Percentiles rank a stretch among this genome's conserved stretches.
Conservation (phyloP, 2,113 vertebrate species). For the Psammodynastes pulverulentus region DNA sequence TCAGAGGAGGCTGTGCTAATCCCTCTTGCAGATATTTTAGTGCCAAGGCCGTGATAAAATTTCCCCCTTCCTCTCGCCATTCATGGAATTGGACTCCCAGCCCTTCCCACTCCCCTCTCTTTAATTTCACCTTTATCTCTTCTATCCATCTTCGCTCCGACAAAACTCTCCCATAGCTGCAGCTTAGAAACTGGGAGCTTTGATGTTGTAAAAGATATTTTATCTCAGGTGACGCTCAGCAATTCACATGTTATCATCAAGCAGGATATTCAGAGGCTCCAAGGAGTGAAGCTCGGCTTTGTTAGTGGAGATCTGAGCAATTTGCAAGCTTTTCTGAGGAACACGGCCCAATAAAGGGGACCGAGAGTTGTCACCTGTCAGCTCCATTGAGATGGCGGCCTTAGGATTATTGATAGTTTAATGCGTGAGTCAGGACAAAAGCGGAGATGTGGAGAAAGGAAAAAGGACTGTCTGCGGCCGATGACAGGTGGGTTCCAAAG, state of each 20-base stretch:
- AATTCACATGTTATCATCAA: conserved; percentile 76
- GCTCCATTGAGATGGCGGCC: conserved; percentile 65
- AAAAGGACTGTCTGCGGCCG: neutral
- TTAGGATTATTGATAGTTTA: conserved; percentile 66
- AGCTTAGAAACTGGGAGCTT: conserved; percentile 72
- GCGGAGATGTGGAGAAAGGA: conserved; percentile 34
- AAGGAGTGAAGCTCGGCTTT: conserved; percentile 79
- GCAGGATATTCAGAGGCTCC: conserved; percentile 72
- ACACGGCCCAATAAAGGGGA: conserved; percentile 80
- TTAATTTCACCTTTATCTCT: conserved; percentile 72
- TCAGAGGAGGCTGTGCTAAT: conserved; percentile 40
- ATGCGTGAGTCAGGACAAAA: conserved; percentile 55
- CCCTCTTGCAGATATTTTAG: conserved; percentile 49
- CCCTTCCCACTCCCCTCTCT: neutral
- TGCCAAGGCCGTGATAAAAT: conserved; percentile 42
- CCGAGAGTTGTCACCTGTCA: conserved; percentile 82
- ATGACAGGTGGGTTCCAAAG: neutral
- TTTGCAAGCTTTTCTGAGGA: conserved; percentile 84
- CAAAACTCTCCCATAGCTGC: conserved; percentile 72
- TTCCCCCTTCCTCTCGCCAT: conserved; percentile 1
- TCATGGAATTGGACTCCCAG: conserved; percentile 8
- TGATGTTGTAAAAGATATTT: conserved; percentile 85
- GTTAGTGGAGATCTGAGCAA: conserved; percentile 88
- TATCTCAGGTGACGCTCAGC: conserved; percentile 80
- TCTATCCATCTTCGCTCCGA: conserved; percentile 72